A percentile compares a stretch with the other conserved stretches of the same genome.
Evolutionary conservation across 1,140 invertebrate genomes (phyloP).

Genomic region (Tribolium madens): DNA sequence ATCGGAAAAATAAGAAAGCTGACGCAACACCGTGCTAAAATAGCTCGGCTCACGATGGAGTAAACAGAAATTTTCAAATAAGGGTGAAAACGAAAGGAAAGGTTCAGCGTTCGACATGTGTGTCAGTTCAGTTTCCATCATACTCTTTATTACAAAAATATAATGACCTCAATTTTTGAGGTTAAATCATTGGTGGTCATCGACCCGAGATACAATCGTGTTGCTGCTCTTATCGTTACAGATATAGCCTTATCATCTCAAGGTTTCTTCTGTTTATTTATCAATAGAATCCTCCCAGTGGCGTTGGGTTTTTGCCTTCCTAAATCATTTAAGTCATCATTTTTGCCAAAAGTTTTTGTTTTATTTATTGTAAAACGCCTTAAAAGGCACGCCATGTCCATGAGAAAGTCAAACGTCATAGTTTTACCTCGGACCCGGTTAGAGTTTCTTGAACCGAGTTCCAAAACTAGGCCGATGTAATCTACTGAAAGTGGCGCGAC

Average conservation of each 20-base stretch:
- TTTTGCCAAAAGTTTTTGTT: not conserved
- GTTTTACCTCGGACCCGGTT: conserved; percentile 58
- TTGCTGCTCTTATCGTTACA: not conserved
- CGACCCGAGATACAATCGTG: conserved; percentile 51
- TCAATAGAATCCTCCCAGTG: not conserved
- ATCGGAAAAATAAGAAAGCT: not conserved
- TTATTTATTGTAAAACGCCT: conserved; percentile 55
- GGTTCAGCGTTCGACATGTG: conserved; percentile 61
- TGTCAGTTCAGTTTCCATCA: conserved; percentile 59
- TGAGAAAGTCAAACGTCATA: conserved; percentile 61
- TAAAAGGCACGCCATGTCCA: conserved; percentile 57
- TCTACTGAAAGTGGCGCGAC: conserved; percentile 41
- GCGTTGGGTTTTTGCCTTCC: not conserved
- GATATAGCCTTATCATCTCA: conserved; percentile 49
- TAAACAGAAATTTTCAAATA: not conserved
- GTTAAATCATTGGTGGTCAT: conserved; percentile 58
- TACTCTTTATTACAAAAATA: conserved; percentile 57
- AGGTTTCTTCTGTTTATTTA: conserved; percentile 45
- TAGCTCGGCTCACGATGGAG: not conserved
- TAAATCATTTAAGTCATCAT: not conserved
- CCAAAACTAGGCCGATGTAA: conserved; percentile 54
- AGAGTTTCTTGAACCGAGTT: conserved; percentile 57
- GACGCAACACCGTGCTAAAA: not conserved
- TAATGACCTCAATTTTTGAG: conserved; percentile 64
- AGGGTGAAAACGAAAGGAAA: conserved; percentile 36